phyloP scores from a whole-genome alignment of 2,113 vertebrate species.

The Pseudorectes ferrugineus region DNA sequence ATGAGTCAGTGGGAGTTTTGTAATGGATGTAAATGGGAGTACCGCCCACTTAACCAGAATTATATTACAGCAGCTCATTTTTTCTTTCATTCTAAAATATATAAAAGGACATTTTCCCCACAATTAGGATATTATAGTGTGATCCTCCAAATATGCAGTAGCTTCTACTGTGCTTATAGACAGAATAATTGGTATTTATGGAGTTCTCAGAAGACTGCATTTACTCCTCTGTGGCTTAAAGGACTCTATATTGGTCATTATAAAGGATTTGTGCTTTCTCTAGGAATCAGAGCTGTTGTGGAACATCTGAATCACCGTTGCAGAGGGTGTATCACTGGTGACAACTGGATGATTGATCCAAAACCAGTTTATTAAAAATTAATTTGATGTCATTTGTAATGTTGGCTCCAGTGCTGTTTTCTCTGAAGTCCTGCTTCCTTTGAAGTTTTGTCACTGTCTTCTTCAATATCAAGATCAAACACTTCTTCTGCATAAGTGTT shows the following conservation, averaged over 20 bases:
- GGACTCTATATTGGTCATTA: not conserved
- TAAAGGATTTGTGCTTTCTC: not conserved
- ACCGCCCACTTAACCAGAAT: not conserved
- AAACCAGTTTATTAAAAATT: slow-evolving; percentile 28
- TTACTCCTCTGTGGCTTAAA: not conserved
- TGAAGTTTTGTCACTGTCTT: slow-evolving; percentile 37
- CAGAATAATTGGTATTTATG: not conserved
- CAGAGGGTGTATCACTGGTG: not conserved
- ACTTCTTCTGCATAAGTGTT: not conserved
- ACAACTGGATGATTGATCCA: not conserved
- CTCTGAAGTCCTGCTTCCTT: slow-evolving; percentile 26
- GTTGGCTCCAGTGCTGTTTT: not conserved
- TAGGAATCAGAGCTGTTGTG: not conserved
- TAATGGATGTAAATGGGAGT: not conserved
- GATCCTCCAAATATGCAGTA: not conserved
- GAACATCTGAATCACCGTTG: not conserved
- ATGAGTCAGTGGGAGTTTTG: not conserved
- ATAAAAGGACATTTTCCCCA: not conserved
- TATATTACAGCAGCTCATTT: not conserved
- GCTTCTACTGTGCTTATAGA: not conserved
- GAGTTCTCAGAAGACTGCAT: not conserved
- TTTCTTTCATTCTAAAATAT: not conserved
- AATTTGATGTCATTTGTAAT: not conserved
- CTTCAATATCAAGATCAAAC: not conserved
- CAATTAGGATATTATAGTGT: not conserved